These are phyloP conservation scores for Montifringilla adamsi DNA, from an alignment of 2,113 vertebrate genomes.

Conservation along the genomic window DNA sequence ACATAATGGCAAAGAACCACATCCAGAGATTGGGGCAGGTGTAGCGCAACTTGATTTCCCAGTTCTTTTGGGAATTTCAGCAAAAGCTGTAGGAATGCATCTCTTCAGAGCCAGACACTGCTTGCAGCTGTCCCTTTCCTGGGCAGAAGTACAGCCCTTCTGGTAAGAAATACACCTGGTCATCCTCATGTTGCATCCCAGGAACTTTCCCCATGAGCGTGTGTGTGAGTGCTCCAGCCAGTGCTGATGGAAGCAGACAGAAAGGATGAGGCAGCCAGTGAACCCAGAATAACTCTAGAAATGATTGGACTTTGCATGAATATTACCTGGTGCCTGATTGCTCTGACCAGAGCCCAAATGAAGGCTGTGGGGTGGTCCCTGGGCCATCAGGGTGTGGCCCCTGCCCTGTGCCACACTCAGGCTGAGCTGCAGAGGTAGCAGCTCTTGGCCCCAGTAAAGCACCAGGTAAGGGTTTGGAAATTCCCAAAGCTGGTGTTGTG, in stretches of 20 bases:
- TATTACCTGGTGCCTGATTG: background rate
- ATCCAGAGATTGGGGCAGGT: background rate
- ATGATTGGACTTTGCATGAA: background rate
- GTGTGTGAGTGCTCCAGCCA: background rate
- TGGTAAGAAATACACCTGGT: background rate
- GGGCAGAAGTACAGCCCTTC: background rate
- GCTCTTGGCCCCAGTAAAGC: background rate
- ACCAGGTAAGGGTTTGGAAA: background rate
- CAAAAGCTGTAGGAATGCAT: background rate
- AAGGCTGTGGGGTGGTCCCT: background rate
- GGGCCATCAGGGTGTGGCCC: background rate
- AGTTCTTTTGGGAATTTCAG: background rate
- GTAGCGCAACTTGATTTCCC: background rate
- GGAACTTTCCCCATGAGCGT: accelerated
- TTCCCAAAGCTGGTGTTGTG: background rate
- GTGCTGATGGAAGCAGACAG: background rate
- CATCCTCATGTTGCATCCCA: background rate
- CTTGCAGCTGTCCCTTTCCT: background rate
- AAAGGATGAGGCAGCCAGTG: background rate
- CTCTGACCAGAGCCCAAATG: accelerated
- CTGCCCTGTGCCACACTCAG: background rate
- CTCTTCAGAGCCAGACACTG: background rate
- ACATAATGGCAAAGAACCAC: background rate
- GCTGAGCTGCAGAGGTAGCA: accelerated
- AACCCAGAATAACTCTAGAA: background rate